Evolutionary conservation across 2,113 vertebrate species (phyloP).

Genomic region (Psephotus haematonotus): DNA sequence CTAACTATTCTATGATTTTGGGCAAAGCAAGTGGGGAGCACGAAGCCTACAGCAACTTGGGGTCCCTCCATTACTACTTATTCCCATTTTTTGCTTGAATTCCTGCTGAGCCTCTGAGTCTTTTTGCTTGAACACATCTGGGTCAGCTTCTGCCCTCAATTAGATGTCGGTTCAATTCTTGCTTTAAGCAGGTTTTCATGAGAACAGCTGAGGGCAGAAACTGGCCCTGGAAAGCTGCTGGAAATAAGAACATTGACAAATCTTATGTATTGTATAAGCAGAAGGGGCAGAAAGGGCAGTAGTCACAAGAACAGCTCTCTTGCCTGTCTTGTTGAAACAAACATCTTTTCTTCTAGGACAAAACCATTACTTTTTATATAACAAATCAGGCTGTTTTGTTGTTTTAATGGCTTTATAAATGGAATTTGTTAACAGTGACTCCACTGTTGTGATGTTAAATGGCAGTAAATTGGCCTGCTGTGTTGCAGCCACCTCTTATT

Average conservation of each 20-base stretch:
- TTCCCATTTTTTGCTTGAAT: background rate
- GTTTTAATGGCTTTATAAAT: conserved; percentile 37
- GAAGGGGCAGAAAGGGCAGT: background rate
- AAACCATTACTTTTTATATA: background rate
- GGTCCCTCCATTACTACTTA: background rate
- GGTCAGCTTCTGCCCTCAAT: background rate
- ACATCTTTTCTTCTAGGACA: background rate
- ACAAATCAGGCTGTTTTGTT: background rate
- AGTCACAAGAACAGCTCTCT: background rate
- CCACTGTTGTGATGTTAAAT: background rate
- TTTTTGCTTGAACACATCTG: background rate
- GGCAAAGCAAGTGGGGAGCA: fast-evolving
- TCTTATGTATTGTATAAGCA: background rate
- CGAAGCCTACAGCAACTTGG: fast-evolving
- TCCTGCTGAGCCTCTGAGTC: background rate
- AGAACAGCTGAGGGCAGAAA: background rate
- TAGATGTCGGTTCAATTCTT: background rate
- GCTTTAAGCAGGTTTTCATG: background rate
- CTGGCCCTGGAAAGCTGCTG: background rate
- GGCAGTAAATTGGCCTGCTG: background rate
- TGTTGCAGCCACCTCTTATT: background rate
- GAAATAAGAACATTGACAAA: background rate
- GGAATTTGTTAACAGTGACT: background rate
- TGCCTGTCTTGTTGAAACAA: background rate
- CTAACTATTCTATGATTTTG: background rate